Percentiles rank a stretch among this genome's conserved stretches.
phyloP scores from a whole-genome alignment of 2,113 vertebrate species.

The Cnemophilus loriae region DNA sequence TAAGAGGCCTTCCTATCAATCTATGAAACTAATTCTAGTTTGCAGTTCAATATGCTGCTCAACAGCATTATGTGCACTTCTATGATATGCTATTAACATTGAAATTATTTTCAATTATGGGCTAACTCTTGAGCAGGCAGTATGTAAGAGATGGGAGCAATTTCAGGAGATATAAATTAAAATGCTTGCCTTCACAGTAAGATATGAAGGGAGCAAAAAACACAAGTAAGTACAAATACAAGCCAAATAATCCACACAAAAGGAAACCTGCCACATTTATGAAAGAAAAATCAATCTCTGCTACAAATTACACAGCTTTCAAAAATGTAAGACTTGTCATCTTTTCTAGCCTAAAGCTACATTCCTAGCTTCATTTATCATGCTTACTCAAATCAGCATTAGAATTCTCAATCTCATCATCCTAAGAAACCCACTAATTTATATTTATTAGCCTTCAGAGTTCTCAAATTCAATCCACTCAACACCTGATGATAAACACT shows the following conservation, averaged over 20 bases:
- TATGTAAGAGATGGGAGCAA: background rate
- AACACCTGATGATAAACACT: background rate
- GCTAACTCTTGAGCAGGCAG: background rate
- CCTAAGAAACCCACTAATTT: background rate
- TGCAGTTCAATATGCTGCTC: background rate
- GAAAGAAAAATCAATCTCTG: background rate
- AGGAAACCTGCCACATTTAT: background rate
- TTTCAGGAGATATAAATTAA: background rate
- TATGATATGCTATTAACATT: background rate
- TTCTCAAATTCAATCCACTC: background rate
- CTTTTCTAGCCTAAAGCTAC: background rate
- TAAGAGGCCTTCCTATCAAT: background rate
- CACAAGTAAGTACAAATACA: background rate
- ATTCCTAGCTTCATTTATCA: background rate
- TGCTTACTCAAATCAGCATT: background rate
- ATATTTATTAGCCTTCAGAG: background rate
- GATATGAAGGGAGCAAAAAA: background rate
- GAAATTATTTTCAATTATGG: background rate
- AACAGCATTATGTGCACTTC: background rate
- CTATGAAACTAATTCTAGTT: background rate
- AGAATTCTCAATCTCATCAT: background rate
- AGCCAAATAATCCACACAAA: background rate
- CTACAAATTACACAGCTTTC: background rate
- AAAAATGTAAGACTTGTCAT: background rate
- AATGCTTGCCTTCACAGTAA: background rate